These are phyloP conservation scores for Hemicordylus capensis DNA, from an alignment of 2,113 vertebrate genomes.

Conservation along the genomic window DNA sequence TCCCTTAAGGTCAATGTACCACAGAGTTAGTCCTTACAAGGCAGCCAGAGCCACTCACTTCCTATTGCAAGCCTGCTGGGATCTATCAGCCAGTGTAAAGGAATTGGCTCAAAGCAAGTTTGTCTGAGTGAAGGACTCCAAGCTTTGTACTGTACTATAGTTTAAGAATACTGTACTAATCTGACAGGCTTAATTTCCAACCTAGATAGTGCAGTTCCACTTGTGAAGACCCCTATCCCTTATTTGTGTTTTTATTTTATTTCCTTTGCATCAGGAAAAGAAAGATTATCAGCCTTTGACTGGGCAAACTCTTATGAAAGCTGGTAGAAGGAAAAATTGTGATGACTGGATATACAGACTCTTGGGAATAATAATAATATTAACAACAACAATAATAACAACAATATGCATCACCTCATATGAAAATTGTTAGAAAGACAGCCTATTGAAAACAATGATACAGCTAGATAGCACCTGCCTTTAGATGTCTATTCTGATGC, in stretches of 20 bases:
- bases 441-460: no score
- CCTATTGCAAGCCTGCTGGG: not conserved
- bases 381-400: no score
- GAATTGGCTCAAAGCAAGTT: not conserved
- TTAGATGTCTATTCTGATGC: no score
- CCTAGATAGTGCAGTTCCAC: no score
- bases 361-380: no score
- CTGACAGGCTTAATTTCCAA: no score
- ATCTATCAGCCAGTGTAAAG: not conserved
- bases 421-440: no score
- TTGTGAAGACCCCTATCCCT: no score
- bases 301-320: not conserved
- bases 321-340: not conserved
- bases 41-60: not conserved
- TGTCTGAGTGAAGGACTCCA: not conserved
- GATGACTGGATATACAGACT: not conserved
- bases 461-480: no score
- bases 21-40: not conserved
- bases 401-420: no score
- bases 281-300: not conserved
- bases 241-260: no score
- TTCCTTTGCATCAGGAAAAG: no score
- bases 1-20: not conserved
- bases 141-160: not conserved
- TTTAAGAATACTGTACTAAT: not conserved